Evolutionary conservation across 2,888 invertebrate genomes (phyloP), one percentile per base, ranked within the genome.

Genomic region (Yponomeuta plumbellus): DNA sequence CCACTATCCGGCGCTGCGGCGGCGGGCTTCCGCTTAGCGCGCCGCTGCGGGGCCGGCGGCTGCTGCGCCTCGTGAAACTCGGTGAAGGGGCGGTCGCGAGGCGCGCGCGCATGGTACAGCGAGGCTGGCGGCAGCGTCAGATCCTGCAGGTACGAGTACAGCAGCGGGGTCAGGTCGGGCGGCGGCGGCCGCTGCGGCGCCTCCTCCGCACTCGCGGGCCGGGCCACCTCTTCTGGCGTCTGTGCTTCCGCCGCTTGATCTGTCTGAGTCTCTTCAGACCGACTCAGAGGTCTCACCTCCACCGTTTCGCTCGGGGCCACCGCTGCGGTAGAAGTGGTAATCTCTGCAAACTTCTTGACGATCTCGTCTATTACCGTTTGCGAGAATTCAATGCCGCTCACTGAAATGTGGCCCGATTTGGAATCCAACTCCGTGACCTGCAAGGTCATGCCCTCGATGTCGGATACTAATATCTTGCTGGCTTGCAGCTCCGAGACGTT

Each of bases 401-500:
- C 92, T 66, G 93, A 92, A 69, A 95, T 88, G 71, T 94, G 93
- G 0, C 95, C 95, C 0, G 94, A 93, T 76, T 93, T 94, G 8
- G 95, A 94, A 73, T 93, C 93, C 69, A 96, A 86, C 76, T 96
- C 96, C 65, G 94, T 92, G 0, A 96, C 94, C 70, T 93, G 94
- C 70, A 97, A 92, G 52, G 94, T 93, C 73, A 93, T 92, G 8
- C 96, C 95, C 76, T 96, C 96, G 69, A 97, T 93, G 80, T 96
- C 96, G 0, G 96, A 96, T 0, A 96, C 96, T 65, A 94, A 91
- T 69, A 97, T 95, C 80, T 95, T 96, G 67, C 94, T 94, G 0
- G 97, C 96, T 79, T 96, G 94, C 59, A 97, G 84, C 74, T 96
- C 96, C 67, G 94, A 94, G 0, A 97, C 96, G 70, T 94, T 95